These are phyloP conservation scores for Brevimyrus niger DNA, from an alignment of 2,113 vertebrate genomes.

Conservation along the genomic window DNA sequence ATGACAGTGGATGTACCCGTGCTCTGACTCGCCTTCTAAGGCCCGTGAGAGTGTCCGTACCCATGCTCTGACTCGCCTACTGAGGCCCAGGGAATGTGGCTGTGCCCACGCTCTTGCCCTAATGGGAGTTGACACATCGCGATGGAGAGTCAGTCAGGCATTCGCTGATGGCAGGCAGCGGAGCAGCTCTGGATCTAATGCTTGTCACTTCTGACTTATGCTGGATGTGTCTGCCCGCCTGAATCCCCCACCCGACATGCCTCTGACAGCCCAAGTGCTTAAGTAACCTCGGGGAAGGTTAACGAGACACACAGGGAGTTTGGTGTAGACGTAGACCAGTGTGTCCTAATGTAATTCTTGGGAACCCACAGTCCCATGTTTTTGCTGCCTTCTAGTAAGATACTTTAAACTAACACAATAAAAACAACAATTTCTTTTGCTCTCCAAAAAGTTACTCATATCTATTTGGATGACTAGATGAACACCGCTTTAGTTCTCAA, in stretches of 20 bases:
- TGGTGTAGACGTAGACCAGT: background rate
- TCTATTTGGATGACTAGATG: too few species aligned
- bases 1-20: background rate
- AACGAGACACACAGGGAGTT: conserved; percentile 15
- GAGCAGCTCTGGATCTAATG: conserved; percentile 28
- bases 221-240: conserved; percentile 19
- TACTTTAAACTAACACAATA: too few species aligned
- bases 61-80: background rate
- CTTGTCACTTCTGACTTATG: conserved; percentile 39
- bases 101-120: background rate
- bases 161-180: conserved; percentile 32
- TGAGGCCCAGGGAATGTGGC: background rate
- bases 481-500: too few species aligned
- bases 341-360: background rate
- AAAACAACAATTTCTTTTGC: too few species aligned
- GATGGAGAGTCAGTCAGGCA: conserved; percentile 26
- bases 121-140: conserved; percentile 30
- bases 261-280: conserved; percentile 16
- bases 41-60: background rate
- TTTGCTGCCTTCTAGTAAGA: background rate
- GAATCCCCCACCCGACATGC: background rate
- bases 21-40: background rate
- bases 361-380: background rate
- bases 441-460: too few species aligned
- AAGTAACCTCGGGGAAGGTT: conserved; percentile 34